A percentile compares a stretch with the other conserved stretches of the same genome.
These are phyloP conservation scores for Troides helena DNA, from an alignment of 2,888 invertebrate species.

Conservation along the genomic window DNA sequence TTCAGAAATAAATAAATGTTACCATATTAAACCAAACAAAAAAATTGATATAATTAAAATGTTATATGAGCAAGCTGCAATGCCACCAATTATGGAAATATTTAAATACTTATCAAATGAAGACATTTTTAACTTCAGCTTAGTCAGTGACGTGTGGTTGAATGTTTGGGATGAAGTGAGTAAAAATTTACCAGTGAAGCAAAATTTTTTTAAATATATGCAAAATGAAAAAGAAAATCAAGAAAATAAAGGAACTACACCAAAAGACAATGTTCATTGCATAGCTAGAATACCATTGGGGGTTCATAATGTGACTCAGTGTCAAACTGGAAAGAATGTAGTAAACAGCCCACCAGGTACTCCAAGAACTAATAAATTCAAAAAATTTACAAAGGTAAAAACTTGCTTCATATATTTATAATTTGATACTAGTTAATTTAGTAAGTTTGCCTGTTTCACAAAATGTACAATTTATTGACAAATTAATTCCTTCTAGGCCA, in stretches of 20 bases:
- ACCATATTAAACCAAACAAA: slow-evolving; percentile 55
- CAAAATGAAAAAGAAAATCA: slow-evolving; percentile 61
- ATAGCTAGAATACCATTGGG: slow-evolving; percentile 54
- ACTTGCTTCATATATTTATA: slow-evolving; percentile 12
- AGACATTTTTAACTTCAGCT: slow-evolving; percentile 64
- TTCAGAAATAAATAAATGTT: slow-evolving; percentile 30
- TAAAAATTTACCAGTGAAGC: slow-evolving; percentile 51
- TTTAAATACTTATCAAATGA: slow-evolving; percentile 60
- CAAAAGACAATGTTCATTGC: slow-evolving; percentile 40
- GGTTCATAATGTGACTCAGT: slow-evolving; percentile 57
- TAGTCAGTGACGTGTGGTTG: slow-evolving; percentile 64
- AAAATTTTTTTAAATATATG: slow-evolving; percentile 49
- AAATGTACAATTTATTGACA: no score
- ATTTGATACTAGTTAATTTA: no score
- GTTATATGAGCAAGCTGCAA: slow-evolving; percentile 49
- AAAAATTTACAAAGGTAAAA: slow-evolving; percentile 63
- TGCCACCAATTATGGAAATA: slow-evolving; percentile 61
- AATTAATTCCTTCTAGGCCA: no score
- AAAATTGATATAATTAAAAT: slow-evolving; percentile 68
- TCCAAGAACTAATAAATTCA: slow-evolving; percentile 66
- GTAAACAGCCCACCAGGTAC: slow-evolving; percentile 58
- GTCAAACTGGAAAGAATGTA: slow-evolving; percentile 37
- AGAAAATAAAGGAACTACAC: slow-evolving; percentile 53
- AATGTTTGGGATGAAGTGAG: slow-evolving; percentile 57
- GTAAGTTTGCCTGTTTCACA: no score